A percentile compares a stretch with the other conserved stretches of the same genome.
Evolutionary conservation across 2,113 vertebrate genomes (phyloP).

Genomic region (Junco hyemalis): DNA sequence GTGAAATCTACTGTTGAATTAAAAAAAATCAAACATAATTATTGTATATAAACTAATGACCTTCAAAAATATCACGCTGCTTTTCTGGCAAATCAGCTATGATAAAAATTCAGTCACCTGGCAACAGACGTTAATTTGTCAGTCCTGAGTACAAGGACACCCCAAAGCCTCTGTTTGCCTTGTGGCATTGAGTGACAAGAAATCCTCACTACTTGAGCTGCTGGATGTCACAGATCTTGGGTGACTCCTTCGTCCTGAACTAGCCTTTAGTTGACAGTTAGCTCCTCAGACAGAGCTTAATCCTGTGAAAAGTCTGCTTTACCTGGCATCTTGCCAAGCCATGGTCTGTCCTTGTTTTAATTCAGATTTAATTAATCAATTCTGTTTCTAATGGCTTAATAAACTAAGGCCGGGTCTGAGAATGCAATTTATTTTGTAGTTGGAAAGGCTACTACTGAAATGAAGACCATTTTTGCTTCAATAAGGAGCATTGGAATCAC

Average conservation of each 20-base stretch:
- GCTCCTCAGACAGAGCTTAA: not conserved
- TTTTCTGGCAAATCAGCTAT: not conserved
- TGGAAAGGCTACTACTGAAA: not conserved
- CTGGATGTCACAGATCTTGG: not conserved
- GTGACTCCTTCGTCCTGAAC: not conserved
- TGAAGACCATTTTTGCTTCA: not conserved
- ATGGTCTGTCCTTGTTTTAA: not conserved
- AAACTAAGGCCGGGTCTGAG: not conserved
- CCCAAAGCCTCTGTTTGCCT: not conserved
- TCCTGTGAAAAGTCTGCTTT: slow-evolving; percentile 5
- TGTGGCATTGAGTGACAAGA: not conserved
- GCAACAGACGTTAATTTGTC: not conserved
- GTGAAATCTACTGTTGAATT: not conserved
- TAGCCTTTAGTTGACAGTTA: not conserved
- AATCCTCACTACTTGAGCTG: not conserved
- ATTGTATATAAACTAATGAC: not conserved
- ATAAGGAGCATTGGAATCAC: not conserved
- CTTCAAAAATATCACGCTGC: not conserved
- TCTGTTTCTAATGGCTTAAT: not conserved
- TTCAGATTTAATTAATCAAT: not conserved
- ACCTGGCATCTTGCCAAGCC: not conserved
- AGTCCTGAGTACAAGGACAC: not conserved
- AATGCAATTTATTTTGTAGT: not conserved
- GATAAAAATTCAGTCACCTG: not conserved
- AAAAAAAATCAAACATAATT: not conserved